Base-by-base conservation (phyloP, 2,113 vertebrate genomes). In the Notechis scutatus region DNA sequence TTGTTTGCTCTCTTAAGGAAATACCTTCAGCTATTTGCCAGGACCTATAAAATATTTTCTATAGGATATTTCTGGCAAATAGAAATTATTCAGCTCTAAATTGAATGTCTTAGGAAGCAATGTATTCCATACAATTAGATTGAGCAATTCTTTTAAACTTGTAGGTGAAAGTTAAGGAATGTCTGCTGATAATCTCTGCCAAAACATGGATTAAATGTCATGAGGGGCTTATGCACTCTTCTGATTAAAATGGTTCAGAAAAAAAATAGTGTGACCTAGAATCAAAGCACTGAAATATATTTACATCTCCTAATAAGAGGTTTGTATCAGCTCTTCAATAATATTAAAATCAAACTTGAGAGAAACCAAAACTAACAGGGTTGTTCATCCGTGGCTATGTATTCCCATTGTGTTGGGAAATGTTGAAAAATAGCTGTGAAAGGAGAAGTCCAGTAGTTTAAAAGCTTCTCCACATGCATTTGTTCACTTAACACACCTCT, bases 31-130 rank as follows among this genome's bases (percentile, higher is more conserved):
- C 91, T 18, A 14, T 56, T 5, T 21, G 2, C 15, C 20, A 20
- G n/a, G n/a, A 21, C 59, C 4, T 0, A n/a, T 50, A 29, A 93
- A 92, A 89, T 90, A 54, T 24, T 81, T 93, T 92, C 86, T 93
- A 91, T 8, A 90, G 92, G 91, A 11, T 93, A 64, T 93, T 93
- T 93, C 59, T 91, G 87, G 15, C 29, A 92, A 34, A 52, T 90
- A 91, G 91, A 95, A 89, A 94, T 94, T 92, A 90, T 93, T 94
- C 91, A 87, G 24, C 90, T 94, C 90, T 96, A 92, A 85, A 94
- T 81, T 95, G 90, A 88, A 91, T 1, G 12, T 94, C 93, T 91
- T 90, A 74, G 74, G 92, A 92, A 93, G 93, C 92, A 92, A 64
- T 94, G 61, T 59, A 20, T 56, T 87, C 74, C 61, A 64, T 92